A percentile compares a stretch with the other conserved stretches of the same genome.
Evolutionary conservation across 2,113 vertebrate genomes (phyloP).

Genomic region (Pandion haliaetus): DNA sequence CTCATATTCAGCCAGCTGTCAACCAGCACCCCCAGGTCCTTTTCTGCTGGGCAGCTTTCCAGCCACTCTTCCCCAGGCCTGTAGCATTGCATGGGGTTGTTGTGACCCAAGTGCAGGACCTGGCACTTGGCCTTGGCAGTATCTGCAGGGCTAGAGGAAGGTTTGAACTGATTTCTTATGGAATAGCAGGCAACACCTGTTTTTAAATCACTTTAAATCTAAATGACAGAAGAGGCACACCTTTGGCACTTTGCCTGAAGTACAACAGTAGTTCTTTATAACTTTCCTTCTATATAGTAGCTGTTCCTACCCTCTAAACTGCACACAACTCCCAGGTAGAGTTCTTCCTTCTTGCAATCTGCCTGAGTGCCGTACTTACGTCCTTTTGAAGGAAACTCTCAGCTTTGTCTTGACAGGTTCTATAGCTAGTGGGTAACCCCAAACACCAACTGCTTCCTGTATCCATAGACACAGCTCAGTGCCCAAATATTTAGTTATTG

Average conservation of each 20-base stretch:
- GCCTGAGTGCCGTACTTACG: not conserved
- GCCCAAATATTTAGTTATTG: not conserved
- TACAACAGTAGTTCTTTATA: not conserved
- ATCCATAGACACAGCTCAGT: not conserved
- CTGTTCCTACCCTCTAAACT: not conserved
- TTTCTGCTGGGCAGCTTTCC: too few species aligned
- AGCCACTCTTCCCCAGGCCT: too few species aligned
- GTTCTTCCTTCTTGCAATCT: not conserved
- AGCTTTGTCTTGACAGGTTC: not conserved
- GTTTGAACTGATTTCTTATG: not conserved
- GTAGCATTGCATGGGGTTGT: too few species aligned
- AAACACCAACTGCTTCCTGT: not conserved
- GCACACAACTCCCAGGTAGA: not conserved
- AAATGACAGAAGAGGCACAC: not conserved
- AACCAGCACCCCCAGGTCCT: too few species aligned
- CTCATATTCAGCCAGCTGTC: too few species aligned
- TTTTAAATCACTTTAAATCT: not conserved
- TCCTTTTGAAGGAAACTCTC: not conserved
- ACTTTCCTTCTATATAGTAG: not conserved
- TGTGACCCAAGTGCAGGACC: too few species aligned
- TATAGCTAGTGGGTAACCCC: not conserved
- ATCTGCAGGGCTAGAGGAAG: not conserved
- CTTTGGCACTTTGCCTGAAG: not conserved
- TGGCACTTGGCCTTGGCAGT: not conserved
- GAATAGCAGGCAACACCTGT: not conserved